Conservation (phyloP, 1,140 invertebrate genomes). For the Lepidostoma basale region DNA sequence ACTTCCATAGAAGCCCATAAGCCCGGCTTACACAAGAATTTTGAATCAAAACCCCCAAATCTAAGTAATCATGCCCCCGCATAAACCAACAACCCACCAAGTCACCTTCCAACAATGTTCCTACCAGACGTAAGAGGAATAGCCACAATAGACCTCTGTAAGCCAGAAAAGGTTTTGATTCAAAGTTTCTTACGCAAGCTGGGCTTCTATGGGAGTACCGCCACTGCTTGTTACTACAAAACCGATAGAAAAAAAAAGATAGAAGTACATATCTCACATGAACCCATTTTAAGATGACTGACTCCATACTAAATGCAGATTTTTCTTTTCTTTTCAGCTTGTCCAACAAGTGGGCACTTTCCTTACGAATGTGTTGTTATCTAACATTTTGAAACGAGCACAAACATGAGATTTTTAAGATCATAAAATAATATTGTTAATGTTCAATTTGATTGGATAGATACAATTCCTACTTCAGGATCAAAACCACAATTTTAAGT, state of each 20-base stretch:
- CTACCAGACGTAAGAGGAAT: too few relatives aligned
- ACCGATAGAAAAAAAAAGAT: neutral
- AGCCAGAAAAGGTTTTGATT: too few relatives aligned
- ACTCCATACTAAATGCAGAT: neutral
- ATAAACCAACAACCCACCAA: too few relatives aligned
- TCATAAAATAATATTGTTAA: neutral
- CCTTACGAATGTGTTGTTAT: slow-evolving; percentile 6
- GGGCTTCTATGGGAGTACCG: too few relatives aligned
- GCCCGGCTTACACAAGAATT: too few relatives aligned
- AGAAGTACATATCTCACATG: neutral
- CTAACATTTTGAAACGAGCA: neutral
- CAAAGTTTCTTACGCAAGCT: too few relatives aligned
- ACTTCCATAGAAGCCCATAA: neutral
- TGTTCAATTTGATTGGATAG: neutral
- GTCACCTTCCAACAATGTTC: too few relatives aligned
- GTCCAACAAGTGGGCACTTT: neutral
- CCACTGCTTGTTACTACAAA: neutral
- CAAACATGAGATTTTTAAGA: neutral
- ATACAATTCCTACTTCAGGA: too few relatives aligned
- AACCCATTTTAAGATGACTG: neutral
- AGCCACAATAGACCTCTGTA: too few relatives aligned
- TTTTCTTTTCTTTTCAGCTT: neutral
- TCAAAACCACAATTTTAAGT: too few relatives aligned
- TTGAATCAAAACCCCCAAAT: too few relatives aligned
- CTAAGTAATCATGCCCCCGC: too few relatives aligned